Base-by-base conservation (phyloP, 2,888 invertebrate genomes). In the Pheosia gnoma region DNA sequence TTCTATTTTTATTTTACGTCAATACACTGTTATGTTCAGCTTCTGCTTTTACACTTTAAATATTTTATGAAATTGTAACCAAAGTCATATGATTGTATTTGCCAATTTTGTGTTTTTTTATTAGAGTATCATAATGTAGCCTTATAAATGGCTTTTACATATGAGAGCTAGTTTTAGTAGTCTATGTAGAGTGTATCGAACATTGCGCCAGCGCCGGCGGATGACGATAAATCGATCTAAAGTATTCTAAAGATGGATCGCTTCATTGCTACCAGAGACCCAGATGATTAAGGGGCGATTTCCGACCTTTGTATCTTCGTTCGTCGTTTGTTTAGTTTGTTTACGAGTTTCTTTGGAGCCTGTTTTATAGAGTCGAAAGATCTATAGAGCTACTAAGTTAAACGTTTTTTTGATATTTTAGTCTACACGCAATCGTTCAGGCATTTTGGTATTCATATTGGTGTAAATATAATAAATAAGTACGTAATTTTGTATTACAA, bases 1-100 rank as follows among this genome's bases (percentile, higher is more conserved):
- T 86, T 85, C 78, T 74, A 75, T 79, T 85, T 83, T 84, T 83
- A 82, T 86, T 79, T 81, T 79, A 77, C 80, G 76, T 57, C 36
- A 59, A 63, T 53, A 54, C 71, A 59, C 61, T 73, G 72, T 78
- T 77, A 75, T 77, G 72, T 75, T 70, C 70, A 66, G 74, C 68
- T 67, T 71, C 68, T 66, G 68, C 65, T 59, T 63, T 71, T 74
- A 72, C 69, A 68, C 71, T 65, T 54, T 61, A 43, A 66, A 62
- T 57, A 52, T 67, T 58, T 59, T 57, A 47, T 58, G 49, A 9
- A 49, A 47, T 47, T 39, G 8, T 6, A 51, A 51, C 4, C 51
- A 5, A n/a, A 43, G 9, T 43, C 9, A 11, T n/a, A 47, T n/a
- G 11, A 9, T 47, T 11, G n/a, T 47, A 47, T 47, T 5, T 47